phyloP scores from a whole-genome alignment of 2,888 invertebrate species.

The Euspilapteryx auroguttella region DNA sequence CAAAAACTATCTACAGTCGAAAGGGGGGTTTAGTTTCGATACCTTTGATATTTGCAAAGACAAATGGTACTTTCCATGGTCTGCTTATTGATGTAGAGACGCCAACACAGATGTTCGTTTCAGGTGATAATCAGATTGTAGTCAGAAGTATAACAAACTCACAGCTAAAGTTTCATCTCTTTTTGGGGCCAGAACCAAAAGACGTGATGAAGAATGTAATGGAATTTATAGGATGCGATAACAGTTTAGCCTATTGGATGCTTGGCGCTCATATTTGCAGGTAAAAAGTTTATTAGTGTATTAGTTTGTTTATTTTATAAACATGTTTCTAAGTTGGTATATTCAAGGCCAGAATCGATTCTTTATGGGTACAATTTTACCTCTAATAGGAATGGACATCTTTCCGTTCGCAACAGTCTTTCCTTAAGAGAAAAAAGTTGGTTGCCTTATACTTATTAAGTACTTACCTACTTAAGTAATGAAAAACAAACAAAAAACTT shows the following conservation, averaged over 20 bases:
- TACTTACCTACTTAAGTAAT: too few relatives aligned
- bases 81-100: slow-evolving; percentile 49
- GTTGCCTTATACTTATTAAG: too few relatives aligned
- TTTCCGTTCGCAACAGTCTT: too few relatives aligned
- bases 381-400: not conserved
- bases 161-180: slow-evolving; percentile 38
- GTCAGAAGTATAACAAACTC: slow-evolving; percentile 53
- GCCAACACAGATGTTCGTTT: slow-evolving; percentile 56
- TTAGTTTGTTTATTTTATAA: too few relatives aligned
- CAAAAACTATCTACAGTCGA: slow-evolving; percentile 47
- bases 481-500: too few relatives aligned
- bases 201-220: slow-evolving; percentile 38
- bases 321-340: too few relatives aligned
- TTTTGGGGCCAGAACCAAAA: slow-evolving; percentile 34
- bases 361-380: not conserved
- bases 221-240: slow-evolving; percentile 17
- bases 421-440: too few relatives aligned
- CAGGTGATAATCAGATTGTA: slow-evolving; percentile 51
- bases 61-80: slow-evolving; percentile 57
- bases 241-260: slow-evolving; percentile 42
- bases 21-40: slow-evolving; percentile 34
- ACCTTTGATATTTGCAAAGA: slow-evolving; percentile 55
- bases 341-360: not conserved
- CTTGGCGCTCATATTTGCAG: slow-evolving; percentile 41
- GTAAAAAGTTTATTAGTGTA: slow-evolving; percentile 17